Base-by-base conservation (phyloP, 2,797 vertebrate species). In the Otolemur crassicaudatus region DNA sequence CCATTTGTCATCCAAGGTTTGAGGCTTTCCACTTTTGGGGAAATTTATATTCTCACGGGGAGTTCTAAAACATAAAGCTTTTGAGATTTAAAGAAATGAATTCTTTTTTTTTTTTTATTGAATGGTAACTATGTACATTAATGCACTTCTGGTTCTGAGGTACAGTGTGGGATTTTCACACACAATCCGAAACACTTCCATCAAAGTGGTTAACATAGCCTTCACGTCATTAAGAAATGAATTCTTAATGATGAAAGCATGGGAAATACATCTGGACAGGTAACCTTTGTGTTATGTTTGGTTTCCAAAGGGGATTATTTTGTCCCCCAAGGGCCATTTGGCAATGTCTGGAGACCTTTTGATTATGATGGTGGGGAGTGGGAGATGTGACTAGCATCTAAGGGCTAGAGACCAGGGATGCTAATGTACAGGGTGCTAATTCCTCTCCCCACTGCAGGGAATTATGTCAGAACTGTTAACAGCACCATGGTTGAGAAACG, bases 11-110 rank as follows among this genome's bases (percentile, higher is more conserved):
- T 17, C 5, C 46, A 73, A 93, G 67, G 43, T 56, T 81, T 60
- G 12, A 40, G 87, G 20, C 9, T 70, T 94, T 69, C 83, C 5
- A 25, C 29, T 91, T 92, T 95, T 84, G 91, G 40, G 92, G 82
- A 83, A 91, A 88, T 65, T 11, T 49, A 2, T 40, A 53, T 53
- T 88, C 56, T 87, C 63, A 37, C 75, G 49, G 19, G 72, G 27
- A 13, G 82, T 56, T 92, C 5, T 87, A 31, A 63, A 82, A 90
- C 94, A 34, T 7, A 46, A 67, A 43, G 7, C 1, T 20, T 80
- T 46, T 40, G 90, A 40, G 12, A 17, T 49, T 46, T 43, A 90
- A 95, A 97, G 37, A 70, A 94, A 72, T 1, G 4, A 67, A 81
- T 83, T 20, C 25, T 60, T 67, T 40, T 40, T 37, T 37, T 37